phyloP scores from a whole-genome alignment of 2,888 invertebrate species.

The Drosophila mulleri region DNA sequence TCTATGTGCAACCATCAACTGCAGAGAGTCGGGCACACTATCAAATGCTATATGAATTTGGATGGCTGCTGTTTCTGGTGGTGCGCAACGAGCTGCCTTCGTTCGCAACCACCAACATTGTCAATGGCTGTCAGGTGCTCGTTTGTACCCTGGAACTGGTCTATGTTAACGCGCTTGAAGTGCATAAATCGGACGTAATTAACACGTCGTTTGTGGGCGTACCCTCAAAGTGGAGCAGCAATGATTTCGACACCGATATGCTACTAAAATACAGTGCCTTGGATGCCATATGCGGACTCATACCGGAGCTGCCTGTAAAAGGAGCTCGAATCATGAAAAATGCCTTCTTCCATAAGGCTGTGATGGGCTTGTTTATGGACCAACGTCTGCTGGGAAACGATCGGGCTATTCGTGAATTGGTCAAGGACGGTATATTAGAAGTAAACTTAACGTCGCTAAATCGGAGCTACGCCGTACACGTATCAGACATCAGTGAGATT shows the following conservation, averaged over 20 bases:
- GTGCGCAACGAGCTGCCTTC: constrained; percentile 60
- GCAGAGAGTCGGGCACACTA: constrained; percentile 40
- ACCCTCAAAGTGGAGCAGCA: constrained; percentile 49
- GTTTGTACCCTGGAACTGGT: constrained; percentile 63
- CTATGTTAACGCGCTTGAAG: constrained; percentile 62
- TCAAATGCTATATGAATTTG: constrained; percentile 59
- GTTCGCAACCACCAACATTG: constrained; percentile 38
- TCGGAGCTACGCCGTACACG: constrained; percentile 46
- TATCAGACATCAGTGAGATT: constrained; percentile 61
- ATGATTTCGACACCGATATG: constrained; percentile 32
- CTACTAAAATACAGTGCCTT: constrained; percentile 48
- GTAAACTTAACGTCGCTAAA: constrained; percentile 51
- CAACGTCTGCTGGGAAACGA: constrained; percentile 60
- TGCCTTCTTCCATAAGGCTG: constrained; percentile 48
- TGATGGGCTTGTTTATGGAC: constrained; percentile 54
- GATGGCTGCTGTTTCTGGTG: constrained; percentile 64
- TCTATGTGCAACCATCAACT: constrained; percentile 44
- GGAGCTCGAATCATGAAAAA: constrained; percentile 41
- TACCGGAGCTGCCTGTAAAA: constrained; percentile 47
- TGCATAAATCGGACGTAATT: constrained; percentile 44
- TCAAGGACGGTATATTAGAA: constrained; percentile 64
- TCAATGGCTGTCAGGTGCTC: constrained; percentile 59
- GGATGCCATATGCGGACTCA: constrained; percentile 37
- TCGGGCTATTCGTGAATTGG: constrained; percentile 46
- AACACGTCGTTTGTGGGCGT: constrained; percentile 49